Conservation (phyloP, 2,797 vertebrate species). For the Melanogrammus aeglefinus region DNA sequence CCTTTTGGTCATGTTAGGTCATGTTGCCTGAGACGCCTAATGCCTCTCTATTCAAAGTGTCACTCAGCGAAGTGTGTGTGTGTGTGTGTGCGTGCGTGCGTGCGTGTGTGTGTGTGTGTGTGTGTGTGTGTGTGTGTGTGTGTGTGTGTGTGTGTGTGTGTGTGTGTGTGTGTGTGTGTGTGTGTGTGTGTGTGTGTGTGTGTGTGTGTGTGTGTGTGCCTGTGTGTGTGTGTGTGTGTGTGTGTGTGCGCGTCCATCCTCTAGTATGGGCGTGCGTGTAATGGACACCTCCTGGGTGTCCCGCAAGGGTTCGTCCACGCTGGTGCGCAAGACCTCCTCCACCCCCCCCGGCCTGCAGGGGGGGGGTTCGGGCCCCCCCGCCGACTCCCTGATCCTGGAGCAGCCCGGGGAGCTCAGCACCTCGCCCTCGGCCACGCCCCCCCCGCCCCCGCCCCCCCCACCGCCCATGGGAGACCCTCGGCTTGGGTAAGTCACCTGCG, state of each 20-base stretch:
- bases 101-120: too few relatives aligned
- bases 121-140: too few relatives aligned
- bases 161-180: too few relatives aligned
- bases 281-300: constrained; percentile 99
- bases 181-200: too few relatives aligned
- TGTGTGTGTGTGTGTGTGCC: background rate
- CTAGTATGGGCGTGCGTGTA: constrained; percentile 96
- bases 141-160: too few relatives aligned
- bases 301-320: constrained; percentile 85
- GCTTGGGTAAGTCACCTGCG: constrained; percentile 80
- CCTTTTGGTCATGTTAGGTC: background rate
- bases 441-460: constrained; percentile 79
- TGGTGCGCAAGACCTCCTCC: constrained; percentile 82
- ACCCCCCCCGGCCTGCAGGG: constrained; percentile 81
- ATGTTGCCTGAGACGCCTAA: background rate
- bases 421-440: constrained; percentile 78
- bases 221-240: background rate
- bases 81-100: too few relatives aligned
- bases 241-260: constrained; percentile 22
- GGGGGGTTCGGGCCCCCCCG: constrained; percentile 76
- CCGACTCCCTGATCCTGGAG: constrained; percentile 84
- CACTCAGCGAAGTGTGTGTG: background rate
- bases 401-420: constrained; percentile 77
- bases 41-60: background rate
- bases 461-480: constrained; percentile 67